Base-by-base conservation (phyloP, 2,888 invertebrate species). In the Syritta pipiens region DNA sequence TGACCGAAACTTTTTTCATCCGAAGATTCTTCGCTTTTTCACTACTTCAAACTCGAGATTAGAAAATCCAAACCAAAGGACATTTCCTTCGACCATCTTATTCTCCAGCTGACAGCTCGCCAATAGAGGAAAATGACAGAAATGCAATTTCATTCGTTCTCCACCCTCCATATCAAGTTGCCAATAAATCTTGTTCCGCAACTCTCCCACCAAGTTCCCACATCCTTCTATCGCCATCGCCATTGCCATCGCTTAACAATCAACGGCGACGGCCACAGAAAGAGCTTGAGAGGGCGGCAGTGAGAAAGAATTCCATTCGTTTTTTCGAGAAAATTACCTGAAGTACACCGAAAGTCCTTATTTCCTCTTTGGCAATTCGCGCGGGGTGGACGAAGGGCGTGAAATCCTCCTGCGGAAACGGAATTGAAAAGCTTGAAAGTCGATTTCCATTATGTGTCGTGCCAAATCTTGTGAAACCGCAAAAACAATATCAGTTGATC, bases 391-490 rank as follows among this genome's bases (percentile, higher is more conserved):
- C 46, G n/a, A n/a, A n/a, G n/a, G n/a, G n/a, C n/a, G n/a, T n/a
- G n/a, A n/a, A 49, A 28, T 42, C 32, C 40, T 9, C 26, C 17
- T 28, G 26, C 46, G 57, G 57, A 69, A 69, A 69, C 49, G 51
- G 51, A 71, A 71, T 60, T 71, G 51, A 53, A 65, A 57, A 67
- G 26, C 67, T 67, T 55, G 67, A 67, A 71, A 51, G 60, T 59
- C 69, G 46, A 46, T 71, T 53, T 71, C 46, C 60, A 59, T 59
- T 51, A 69, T 44, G 35, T 20, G 5, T 26, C 26, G 28, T 60
- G 69, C 69, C 59, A 59, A 69, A 53, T 53, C 51, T 30, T 14
- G 10, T 37, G 62, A 62, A 53, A 26, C 53, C 62, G 37, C 69
- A 71, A 71, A 44, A 71, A 71, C 46, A 53, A 60, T 62, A 53